Percentiles rank a stretch among this genome's conserved stretches.
Conservation (phyloP, 2,888 invertebrate species). For the Hydrotaea diabolus region DNA sequence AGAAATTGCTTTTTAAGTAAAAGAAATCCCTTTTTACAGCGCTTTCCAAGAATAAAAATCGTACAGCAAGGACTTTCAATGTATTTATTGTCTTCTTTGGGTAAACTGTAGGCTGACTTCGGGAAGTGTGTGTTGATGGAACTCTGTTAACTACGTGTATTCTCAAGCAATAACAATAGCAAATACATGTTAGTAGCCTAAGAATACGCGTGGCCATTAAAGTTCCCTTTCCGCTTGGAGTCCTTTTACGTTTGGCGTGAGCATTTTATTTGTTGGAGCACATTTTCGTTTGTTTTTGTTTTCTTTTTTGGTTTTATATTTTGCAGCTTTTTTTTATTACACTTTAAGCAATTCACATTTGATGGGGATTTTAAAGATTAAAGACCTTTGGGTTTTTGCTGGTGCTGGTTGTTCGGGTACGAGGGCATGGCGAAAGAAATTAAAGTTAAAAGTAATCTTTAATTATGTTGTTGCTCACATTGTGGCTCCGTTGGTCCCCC, state of each 20-base stretch:
- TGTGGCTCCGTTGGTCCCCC: no score
- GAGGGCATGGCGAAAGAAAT: not conserved
- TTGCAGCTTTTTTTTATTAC: conserved; percentile 9
- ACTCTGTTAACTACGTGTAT: conserved; percentile 98
- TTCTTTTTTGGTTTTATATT: not conserved
- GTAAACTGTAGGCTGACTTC: no score
- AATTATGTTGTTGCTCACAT: no score
- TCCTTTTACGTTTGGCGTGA: not conserved
- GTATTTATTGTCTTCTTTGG: not conserved
- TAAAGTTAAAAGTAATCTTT: no score
- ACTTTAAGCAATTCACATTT: not conserved
- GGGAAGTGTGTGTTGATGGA: conserved; percentile 73
- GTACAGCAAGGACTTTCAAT: no score
- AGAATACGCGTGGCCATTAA: conserved; percentile 98
- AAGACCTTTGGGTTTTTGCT: not conserved
- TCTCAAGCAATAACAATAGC: conserved; percentile 99
- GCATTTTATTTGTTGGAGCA: not conserved
- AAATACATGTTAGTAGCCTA: conserved; percentile 98
- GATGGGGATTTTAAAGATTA: not conserved
- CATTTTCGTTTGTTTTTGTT: not conserved
- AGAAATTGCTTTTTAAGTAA: no score
- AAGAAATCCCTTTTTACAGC: no score
- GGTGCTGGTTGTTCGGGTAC: not conserved
- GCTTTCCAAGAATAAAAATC: no score
- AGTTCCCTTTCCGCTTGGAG: conserved; percentile 80